Evolutionary conservation across 1,140 invertebrate species (phyloP), one percentile per base, ranked within the genome.

Genomic region (Magallana ariakensis): DNA sequence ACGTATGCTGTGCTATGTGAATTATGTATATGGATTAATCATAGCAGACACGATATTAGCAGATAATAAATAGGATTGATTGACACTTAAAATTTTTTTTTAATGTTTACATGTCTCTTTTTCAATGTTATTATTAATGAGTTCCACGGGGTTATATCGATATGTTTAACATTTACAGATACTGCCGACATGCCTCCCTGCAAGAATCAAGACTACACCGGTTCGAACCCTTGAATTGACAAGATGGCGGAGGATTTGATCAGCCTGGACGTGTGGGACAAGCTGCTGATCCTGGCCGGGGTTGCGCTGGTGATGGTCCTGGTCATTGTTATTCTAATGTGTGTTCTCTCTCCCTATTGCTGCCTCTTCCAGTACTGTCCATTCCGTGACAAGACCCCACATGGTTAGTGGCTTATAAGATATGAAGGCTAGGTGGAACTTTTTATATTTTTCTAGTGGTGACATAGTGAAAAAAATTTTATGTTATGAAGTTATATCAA

Each of bases 191-290:
- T 58, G 70, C 53, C n/a, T 19, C 66, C 16, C 55, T 80, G 75
- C 16, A 84, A 62, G 53, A 81, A 53, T 84, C 56, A 60, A 26
- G 19, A 19, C 19, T 81, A 85, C 19, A 19, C 13, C 19, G 58
- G 26, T 16, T 62, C 58, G 58, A 62, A 16, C 19, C 58, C 58
- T 22, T 75, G 33, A 75, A 13, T 13, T 4, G 33, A 26, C 66
- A 75, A 26, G 11, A 75, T 75, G 66, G 33, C 62, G 46, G 33
- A 54, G 26, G 60, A 80, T 11, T 16, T 87, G 1, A 80, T 89
- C 19, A 53, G 83, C 16, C 66, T 92, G 33, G 90, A 90, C 75
- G 86, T 89, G 22, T 91, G 89, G 89, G 90, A 92, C 75, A 91
- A 92, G 85, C 87, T 92, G 19, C 83, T 87, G 62, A 91, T 92